phyloP scores from a whole-genome alignment of 2,113 vertebrate genomes.

The Isichthys henryi region DNA sequence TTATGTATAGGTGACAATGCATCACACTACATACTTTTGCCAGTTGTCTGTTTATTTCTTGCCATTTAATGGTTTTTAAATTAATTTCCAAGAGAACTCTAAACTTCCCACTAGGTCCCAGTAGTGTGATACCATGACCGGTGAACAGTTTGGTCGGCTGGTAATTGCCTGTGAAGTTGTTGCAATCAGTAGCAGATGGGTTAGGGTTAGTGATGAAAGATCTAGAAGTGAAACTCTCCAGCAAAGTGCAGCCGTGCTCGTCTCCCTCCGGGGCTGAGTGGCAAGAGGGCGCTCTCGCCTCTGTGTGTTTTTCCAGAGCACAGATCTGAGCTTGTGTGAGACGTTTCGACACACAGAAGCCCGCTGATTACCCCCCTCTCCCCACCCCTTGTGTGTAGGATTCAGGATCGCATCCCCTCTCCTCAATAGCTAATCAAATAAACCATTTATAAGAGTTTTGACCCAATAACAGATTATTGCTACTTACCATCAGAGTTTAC shows the following conservation, averaged over 20 bases:
- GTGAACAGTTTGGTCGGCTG: background rate
- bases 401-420: background rate
- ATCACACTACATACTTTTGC: background rate
- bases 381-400: background rate
- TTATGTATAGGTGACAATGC: background rate
- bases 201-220: background rate
- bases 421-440: background rate
- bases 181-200: background rate
- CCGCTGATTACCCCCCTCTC: background rate
- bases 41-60: background rate
- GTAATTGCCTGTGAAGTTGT: background rate
- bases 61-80: background rate
- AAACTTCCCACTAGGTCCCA: background rate
- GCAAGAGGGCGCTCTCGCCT: background rate
- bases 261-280: background rate
- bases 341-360: background rate
- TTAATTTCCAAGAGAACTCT: background rate
- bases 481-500: background rate
- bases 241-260: background rate
- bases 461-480: background rate
- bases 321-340: background rate
- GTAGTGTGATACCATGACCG: background rate
- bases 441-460: background rate
- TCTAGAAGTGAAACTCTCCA: background rate
- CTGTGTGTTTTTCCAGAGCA: background rate